These are phyloP conservation scores for Liolophura sinensis DNA, from an alignment of 1,140 invertebrate species.

Conservation along the genomic window DNA sequence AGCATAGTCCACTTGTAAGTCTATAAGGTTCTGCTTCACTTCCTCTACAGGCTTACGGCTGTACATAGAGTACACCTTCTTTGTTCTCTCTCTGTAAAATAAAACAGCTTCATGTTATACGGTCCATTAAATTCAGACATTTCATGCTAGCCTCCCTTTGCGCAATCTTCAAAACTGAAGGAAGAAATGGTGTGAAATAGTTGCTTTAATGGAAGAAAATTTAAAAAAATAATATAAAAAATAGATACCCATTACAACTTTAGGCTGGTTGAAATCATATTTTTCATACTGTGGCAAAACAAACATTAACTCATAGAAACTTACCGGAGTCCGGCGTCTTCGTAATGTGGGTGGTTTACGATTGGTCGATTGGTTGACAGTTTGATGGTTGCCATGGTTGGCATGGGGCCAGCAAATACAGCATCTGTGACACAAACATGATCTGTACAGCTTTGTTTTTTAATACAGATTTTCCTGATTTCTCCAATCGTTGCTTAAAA, in stretches of 20 bases:
- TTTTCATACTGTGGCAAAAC: too few species aligned
- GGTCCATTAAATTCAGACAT: constrained; percentile 10
- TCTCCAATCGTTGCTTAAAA: too few species aligned
- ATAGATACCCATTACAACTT: too few species aligned
- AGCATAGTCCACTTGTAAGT: constrained; percentile 55
- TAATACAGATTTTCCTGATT: too few species aligned
- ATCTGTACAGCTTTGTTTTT: too few species aligned
- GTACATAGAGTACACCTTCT: constrained; percentile 64
- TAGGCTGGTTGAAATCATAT: too few species aligned
- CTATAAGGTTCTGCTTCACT: constrained; percentile 53
- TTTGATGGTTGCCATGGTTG: constrained; percentile 78
- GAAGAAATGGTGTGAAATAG: too few species aligned
- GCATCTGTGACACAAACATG: constrained; percentile 57
- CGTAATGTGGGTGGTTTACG: constrained; percentile 83
- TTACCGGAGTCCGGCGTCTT: constrained; percentile 63
- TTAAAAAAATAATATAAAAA: too few species aligned
- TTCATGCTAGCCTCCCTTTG: not conserved
- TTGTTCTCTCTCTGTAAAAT: constrained; percentile 68
- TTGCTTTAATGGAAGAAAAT: too few species aligned
- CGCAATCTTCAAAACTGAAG: not conserved
- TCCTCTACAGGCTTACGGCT: constrained; percentile 55
- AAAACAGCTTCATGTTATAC: constrained; percentile 28
- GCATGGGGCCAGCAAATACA: constrained; percentile 84
- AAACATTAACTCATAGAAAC: not conserved
- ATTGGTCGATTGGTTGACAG: constrained; percentile 75